phyloP scores from a whole-genome alignment of 1,140 invertebrate genomes.

The Cotesia typhae region DNA sequence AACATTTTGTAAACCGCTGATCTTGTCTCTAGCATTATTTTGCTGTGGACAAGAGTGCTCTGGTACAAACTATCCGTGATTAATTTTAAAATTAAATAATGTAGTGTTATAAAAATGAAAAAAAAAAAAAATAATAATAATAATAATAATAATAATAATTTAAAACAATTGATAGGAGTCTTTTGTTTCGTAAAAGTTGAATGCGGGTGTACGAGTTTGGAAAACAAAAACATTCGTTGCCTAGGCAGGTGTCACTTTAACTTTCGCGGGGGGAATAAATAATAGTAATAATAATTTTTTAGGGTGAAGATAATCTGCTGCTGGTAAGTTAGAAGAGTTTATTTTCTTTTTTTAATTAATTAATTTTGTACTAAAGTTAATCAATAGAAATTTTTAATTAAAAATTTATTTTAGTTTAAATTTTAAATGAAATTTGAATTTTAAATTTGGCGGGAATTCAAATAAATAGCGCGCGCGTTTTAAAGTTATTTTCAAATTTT shows the following conservation, averaged over 20 bases:
- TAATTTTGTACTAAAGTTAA: too few species aligned
- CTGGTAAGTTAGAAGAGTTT: too few species aligned
- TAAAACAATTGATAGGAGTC: conserved; percentile 13
- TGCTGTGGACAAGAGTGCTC: conserved; percentile 11
- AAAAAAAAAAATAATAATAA: too few species aligned
- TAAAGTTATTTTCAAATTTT: too few species aligned
- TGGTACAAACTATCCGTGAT: conserved; percentile 4
- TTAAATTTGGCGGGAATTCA: too few species aligned
- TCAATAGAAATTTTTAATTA: too few species aligned
- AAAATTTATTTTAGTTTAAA: too few species aligned
- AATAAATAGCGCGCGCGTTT: too few species aligned
- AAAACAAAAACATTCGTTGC: conserved; percentile 28
- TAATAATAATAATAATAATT: too few species aligned
- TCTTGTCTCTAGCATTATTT: conserved; percentile 59
- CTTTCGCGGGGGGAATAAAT: conserved; percentile 19
- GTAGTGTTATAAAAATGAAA: background rate
- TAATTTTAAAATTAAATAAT: background rate
- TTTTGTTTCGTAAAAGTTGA: background rate
- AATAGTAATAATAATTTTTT: background rate
- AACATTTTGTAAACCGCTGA: conserved; percentile 66
- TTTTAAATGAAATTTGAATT: too few species aligned
- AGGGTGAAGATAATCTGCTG: too few species aligned
- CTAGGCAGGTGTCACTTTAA: conserved; percentile 29
- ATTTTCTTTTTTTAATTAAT: too few species aligned
- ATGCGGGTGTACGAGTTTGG: conserved; percentile 1